Percentiles rank a stretch among this genome's conserved stretches.
Evolutionary conservation across 2,888 invertebrate species (phyloP).

Genomic region (Hydrotaea diabolus): DNA sequence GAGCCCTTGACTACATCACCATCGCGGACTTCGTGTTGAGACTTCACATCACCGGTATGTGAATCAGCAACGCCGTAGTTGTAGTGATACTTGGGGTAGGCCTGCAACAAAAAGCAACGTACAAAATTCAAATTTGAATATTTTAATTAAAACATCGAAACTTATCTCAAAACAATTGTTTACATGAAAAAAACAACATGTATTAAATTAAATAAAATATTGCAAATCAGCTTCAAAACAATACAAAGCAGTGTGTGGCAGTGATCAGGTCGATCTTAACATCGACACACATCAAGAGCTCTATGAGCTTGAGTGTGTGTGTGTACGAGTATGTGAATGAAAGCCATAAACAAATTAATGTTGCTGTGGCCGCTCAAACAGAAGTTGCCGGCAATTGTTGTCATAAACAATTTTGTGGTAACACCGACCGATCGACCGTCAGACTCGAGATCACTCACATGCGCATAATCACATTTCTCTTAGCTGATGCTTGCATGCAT

Average conservation of each 20-base stretch:
- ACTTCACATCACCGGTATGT: slow-evolving; percentile 81
- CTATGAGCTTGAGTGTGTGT: not conserved
- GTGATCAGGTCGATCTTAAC: not conserved
- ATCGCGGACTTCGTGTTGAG: slow-evolving; percentile 81
- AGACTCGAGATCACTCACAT: slow-evolving; percentile 27
- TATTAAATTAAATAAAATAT: not conserved
- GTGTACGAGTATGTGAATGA: not conserved
- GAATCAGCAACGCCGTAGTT: slow-evolving; percentile 81
- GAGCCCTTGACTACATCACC: slow-evolving; percentile 81
- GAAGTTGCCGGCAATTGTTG: slow-evolving; percentile 45
- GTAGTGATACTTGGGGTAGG: slow-evolving; percentile 81
- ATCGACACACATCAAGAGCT: not conserved
- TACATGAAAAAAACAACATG: not conserved
- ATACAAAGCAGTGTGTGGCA: not conserved
- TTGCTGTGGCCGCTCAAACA: not conserved
- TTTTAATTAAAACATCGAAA: not conserved
- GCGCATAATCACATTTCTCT: slow-evolving; percentile 9
- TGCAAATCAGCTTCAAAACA: not conserved
- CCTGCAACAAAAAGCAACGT: slow-evolving; percentile 70
- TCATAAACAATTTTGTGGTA: slow-evolving; percentile 39
- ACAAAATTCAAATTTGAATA: slow-evolving; percentile 8
- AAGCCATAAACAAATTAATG: slow-evolving; percentile 30
- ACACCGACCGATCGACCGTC: slow-evolving; percentile 20
- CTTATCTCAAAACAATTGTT: not conserved
- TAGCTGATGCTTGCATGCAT: not conserved